Evolutionary conservation across 64 coral and sea anemone species (phyloP), one percentile per base, ranked within the genome.

Genomic region (Orbicella faveolata): DNA sequence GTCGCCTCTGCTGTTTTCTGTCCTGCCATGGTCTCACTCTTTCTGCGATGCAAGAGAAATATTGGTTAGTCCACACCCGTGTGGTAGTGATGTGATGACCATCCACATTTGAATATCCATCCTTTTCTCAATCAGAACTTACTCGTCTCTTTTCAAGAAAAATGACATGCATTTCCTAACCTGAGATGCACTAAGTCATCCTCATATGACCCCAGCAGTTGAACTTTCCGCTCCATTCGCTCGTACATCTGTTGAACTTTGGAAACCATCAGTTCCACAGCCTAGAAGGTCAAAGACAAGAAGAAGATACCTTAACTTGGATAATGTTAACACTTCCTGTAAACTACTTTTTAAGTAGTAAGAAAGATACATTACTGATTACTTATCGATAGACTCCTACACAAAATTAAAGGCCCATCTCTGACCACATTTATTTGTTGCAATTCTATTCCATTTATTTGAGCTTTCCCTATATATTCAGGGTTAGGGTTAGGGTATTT

Each of bases 1-100:
- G 91, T 88, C 11, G 95, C 95, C 59, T 96, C 95, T 17, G 95
- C 95, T 59, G 95, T 90, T 84, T 96, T 96, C 82, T 91, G 91
- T 63, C 95, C 95, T 36, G 95, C 95, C 6, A 96, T 61, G 13
- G 92, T 90, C 73, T 96, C 78, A 19, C 81, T 90, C 8, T 89
- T 72, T 87, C 95, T 96, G 59, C 8, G 91, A 94, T 3, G 1
- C n/a, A 14, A 52, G 20, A 17, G 34, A 10, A 64, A 36, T 11
- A 26, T 20, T 30, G 23, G 36, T 61, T 14, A 14, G 14, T 76
- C 3, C 36, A 18, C 16, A 41, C 6, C 1, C 23, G 25, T n/a
- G 25, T 26, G 30, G 2, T 11, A 26, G 10, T 25, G 67, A 33
- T 70, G 9, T 33, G 67, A 70, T 0, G 13, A 16, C 67, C 33